Evolutionary conservation across 2,797 vertebrate genomes (phyloP).

Genomic region (Moxostoma hubbsi): DNA sequence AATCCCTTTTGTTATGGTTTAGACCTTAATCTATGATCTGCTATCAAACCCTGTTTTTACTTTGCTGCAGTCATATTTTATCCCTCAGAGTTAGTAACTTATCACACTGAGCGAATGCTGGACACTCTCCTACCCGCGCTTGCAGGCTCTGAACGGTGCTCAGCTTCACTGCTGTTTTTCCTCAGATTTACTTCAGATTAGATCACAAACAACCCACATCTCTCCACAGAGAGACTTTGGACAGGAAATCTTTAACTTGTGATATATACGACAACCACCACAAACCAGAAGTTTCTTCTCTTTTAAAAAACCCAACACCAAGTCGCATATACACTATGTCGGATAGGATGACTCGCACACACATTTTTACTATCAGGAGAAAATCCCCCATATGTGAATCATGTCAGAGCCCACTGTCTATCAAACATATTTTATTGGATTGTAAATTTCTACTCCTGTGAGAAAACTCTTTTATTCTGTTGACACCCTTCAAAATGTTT

Average conservation of each 20-base stretch:
- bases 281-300: neutral
- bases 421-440: too few species aligned
- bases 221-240: conserved; percentile 29
- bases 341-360: too few species aligned
- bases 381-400: too few species aligned
- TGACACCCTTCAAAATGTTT: too few species aligned
- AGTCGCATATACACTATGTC: too few species aligned
- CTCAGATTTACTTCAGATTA: conserved; percentile 48
- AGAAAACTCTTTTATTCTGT: too few species aligned
- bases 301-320: too few species aligned
- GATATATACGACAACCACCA: conserved; percentile 29
- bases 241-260: conserved; percentile 23
- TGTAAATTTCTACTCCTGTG: too few species aligned
- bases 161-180: conserved; percentile 36
- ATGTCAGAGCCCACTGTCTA: too few species aligned
- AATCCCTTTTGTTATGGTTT: conserved; percentile 63
- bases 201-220: conserved; percentile 41
- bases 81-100: conserved; percentile 30
- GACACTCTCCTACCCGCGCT: conserved; percentile 16
- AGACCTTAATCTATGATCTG: conserved; percentile 61
- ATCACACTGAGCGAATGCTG: conserved; percentile 49
- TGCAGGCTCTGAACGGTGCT: conserved; percentile 33
- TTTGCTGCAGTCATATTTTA: conserved; percentile 55
- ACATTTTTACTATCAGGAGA: too few species aligned
- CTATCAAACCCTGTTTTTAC: conserved; percentile 61